Evolutionary conservation across 2,888 invertebrate species (phyloP), one percentile per base, ranked within the genome.

Genomic region (Rhamphomyia laevipes): DNA sequence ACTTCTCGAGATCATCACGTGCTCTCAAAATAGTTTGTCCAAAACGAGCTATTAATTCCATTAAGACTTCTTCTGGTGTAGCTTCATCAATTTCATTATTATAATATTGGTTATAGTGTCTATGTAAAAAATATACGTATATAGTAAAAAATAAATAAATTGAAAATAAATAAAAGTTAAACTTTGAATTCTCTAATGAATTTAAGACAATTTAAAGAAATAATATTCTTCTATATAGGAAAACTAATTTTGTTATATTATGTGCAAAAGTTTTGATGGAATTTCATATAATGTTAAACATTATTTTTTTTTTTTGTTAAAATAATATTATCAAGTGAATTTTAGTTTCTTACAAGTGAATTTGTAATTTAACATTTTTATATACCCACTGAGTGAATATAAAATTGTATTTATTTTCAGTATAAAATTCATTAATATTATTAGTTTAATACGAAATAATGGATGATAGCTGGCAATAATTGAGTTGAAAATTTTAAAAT

Each of bases 1-100:
- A 87, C 88, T 81, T 84, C 70, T 86, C 85, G 68, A 85, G 75
- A 67, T 86, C 86, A 67, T 85, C 84, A 63, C 81, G 80, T 62
- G 85, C 84, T 57, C 83, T 78, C 61, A 85, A 77, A 55, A 87
- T 77, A 58, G 84, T 81, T 70, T 83, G 84, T 57, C 82, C 80
- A 61, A 89, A 77, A 63, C 84, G 80, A 59, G 80, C 80, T 63
- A 88, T 73, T 69, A 88, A 77, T 59, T 86, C 84, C 72, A 85
- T 70, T 51, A 71, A 67, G 53, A 88, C 78, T 52, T 85, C 83
- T 67, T 88, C 85, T 1, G 87, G 85, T 0, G 84, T 81, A 59
- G 86, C 85, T 58, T 84, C 84, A 50, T 81, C 78, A 57, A 77
- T 73, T 31, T 80, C 79, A 55, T 75, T 76, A 55, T 75, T 76